Conservation (phyloP, 2,797 vertebrate genomes). For the Pipistrellus pygmaeus region DNA sequence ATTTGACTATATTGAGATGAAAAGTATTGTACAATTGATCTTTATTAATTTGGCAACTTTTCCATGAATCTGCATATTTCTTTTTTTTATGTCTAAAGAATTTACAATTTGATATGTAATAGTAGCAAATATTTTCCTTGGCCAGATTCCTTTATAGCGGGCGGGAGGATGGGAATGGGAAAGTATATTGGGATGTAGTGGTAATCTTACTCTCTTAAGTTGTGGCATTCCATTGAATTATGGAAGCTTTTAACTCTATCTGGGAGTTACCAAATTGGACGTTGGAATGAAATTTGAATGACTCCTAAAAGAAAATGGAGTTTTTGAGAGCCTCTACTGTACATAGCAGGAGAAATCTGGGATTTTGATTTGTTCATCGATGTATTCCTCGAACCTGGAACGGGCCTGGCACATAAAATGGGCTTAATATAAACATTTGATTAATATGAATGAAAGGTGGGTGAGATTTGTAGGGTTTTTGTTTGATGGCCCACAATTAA, state of each 20-base stretch:
- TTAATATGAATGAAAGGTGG: not conserved
- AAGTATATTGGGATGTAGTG: not conserved
- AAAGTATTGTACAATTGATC: not conserved
- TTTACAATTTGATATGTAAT: not conserved
- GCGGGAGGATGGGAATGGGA: not conserved
- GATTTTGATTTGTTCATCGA: conserved; percentile 30
- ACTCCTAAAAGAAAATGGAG: not conserved
- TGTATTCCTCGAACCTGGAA: not conserved
- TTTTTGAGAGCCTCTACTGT: not conserved
- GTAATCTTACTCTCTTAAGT: not conserved
- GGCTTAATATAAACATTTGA: conserved; percentile 2
- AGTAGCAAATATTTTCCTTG: not conserved
- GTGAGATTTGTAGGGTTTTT: not conserved
- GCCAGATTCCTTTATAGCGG: not conserved
- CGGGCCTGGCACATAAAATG: not conserved
- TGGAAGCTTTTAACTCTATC: not conserved
- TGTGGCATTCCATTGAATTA: not conserved
- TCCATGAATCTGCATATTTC: not conserved
- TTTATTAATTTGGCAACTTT: not conserved
- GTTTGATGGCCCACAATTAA: not conserved
- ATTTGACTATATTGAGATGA: not conserved
- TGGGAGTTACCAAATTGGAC: conserved; percentile 23
- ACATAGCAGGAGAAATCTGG: not conserved
- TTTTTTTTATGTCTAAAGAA: conserved; percentile 12
- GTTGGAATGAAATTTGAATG: conserved; percentile 28